A percentile compares a stretch with the other conserved stretches of the same genome.
phyloP scores from a whole-genome alignment of 1,140 invertebrate genomes.

The Cydia strobilella region DNA sequence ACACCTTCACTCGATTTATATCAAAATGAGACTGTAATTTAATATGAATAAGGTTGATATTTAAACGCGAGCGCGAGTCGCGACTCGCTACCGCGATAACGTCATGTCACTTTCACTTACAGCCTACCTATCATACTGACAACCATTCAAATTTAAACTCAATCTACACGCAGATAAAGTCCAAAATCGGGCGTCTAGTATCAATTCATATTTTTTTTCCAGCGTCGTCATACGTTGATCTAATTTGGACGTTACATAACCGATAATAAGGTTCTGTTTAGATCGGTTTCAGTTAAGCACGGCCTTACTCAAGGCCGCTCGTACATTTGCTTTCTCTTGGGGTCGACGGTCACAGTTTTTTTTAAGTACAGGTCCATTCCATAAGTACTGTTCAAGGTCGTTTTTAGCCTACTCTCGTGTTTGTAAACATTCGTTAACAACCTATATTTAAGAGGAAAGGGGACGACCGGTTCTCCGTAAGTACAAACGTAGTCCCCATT shows the following conservation, averaged over 20 bases:
- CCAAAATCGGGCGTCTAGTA: not conserved
- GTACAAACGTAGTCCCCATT: no score
- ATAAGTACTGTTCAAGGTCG: slow-evolving; percentile 19
- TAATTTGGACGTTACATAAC: slow-evolving; percentile 1
- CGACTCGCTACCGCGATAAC: slow-evolving; percentile 5
- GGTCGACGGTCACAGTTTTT: slow-evolving; percentile 19
- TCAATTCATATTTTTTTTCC: not conserved
- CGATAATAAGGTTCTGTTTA: slow-evolving; percentile 11
- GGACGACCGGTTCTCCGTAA: no score
- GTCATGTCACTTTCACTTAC: slow-evolving; percentile 26
- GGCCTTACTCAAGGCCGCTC: slow-evolving; percentile 22
- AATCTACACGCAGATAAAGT: not conserved
- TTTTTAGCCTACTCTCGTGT: not conserved
- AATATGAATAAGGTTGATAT: not conserved
- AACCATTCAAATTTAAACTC: not conserved
- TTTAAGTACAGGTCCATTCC: slow-evolving; percentile 21
- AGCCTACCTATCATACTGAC: slow-evolving; percentile 2
- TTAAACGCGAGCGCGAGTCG: not conserved
- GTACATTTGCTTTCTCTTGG: slow-evolving; percentile 23
- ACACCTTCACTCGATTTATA: not conserved
- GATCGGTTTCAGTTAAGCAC: not conserved
- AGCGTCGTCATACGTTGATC: not conserved
- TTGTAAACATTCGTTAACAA: slow-evolving; percentile 5
- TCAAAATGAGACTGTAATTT: not conserved
- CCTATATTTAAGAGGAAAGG: not conserved